Percentiles rank a stretch among this genome's conserved stretches.
These are phyloP conservation scores for Mythimna loreyi DNA, from an alignment of 2,888 invertebrate species.

Conservation along the genomic window DNA sequence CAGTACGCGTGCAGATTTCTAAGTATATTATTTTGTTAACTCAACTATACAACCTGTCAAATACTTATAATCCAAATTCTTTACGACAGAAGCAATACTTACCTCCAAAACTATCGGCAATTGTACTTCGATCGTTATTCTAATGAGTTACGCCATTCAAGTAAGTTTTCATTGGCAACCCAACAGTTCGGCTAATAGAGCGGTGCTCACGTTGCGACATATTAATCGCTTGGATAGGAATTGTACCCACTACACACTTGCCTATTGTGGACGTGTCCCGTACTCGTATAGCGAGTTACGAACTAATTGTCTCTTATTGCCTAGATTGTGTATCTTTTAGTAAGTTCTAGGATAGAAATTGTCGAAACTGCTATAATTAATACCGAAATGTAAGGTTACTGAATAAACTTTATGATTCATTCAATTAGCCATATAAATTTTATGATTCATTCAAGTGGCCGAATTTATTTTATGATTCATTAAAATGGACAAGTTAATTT, in stretches of 20 bases:
- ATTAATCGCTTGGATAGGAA: constrained; percentile 56
- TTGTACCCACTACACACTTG: constrained; percentile 33
- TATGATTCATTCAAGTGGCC: no score
- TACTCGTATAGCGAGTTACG: constrained; percentile 27
- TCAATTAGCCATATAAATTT: no score
- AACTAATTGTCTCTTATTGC: constrained; percentile 34
- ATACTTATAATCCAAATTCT: constrained; percentile 17
- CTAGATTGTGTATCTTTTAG: constrained; percentile 1
- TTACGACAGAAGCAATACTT: constrained; percentile 38
- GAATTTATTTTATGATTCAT: no score
- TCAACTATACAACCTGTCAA: neutral
- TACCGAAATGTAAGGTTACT: no score
- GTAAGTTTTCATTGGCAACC: constrained; percentile 60
- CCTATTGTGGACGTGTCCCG: constrained; percentile 46
- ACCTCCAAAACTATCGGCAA: constrained; percentile 38
- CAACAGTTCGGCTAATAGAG: constrained; percentile 53
- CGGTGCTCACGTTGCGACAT: constrained; percentile 39
- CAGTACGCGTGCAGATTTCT: no score
- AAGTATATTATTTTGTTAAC: neutral
- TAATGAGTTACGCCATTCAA: constrained; percentile 53
- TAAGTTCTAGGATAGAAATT: neutral
- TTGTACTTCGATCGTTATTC: constrained; percentile 45
- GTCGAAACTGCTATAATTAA: no score
- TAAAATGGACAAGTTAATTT: no score
- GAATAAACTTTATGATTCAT: no score